phyloP scores from a whole-genome alignment of 2,113 vertebrate species.

The Nanger granti region DNA sequence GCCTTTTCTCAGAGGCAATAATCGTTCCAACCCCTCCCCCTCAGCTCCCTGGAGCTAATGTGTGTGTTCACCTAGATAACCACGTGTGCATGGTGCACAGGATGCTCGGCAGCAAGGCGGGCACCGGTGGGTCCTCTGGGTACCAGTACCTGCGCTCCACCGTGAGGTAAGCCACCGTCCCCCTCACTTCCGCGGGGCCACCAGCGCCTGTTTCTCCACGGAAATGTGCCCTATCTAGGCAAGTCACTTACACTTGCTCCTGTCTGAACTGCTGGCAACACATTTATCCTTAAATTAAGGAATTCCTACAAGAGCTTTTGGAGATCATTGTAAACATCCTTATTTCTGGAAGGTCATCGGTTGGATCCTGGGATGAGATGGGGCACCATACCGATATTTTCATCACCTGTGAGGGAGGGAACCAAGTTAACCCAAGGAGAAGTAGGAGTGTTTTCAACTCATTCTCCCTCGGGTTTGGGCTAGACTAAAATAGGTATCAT shows the following conservation, averaged over 20 bases:
- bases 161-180: slow-evolving; percentile 82
- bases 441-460: not conserved
- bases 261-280: not conserved
- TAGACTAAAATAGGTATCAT: not conserved
- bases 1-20: not conserved
- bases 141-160: slow-evolving; percentile 97
- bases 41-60: not conserved
- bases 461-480: not conserved
- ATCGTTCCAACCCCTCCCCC: not conserved
- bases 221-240: rapidly evolving
- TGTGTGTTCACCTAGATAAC: slow-evolving; percentile 83
- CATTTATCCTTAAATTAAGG: not conserved
- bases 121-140: slow-evolving; percentile 94
- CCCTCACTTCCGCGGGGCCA: not conserved
- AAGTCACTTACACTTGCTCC: not conserved
- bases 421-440: not conserved
- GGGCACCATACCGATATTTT: rapidly evolving
- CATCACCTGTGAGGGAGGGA: not conserved
- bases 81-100: slow-evolving; percentile 97
- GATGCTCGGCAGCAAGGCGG: slow-evolving; percentile 95
- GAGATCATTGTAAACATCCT: not conserved
- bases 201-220: not conserved
- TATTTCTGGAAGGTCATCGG: not conserved
- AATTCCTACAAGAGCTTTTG: not conserved
- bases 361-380: not conserved